phyloP scores from a whole-genome alignment of 2,797 vertebrate genomes.

The Limnodromus scolopaceus region DNA sequence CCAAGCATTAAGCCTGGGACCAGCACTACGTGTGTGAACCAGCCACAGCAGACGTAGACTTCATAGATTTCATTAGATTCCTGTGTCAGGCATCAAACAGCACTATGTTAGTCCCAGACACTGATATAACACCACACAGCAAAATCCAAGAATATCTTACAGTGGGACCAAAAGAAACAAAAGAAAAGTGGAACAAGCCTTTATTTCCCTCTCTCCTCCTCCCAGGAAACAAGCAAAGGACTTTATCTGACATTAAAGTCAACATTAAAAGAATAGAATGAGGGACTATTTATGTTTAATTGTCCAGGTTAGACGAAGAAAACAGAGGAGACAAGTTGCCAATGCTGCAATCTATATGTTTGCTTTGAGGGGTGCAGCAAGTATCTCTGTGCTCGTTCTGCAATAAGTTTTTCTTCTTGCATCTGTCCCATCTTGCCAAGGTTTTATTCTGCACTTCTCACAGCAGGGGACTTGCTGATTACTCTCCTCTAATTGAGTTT shows the following conservation, averaged over 20 bases:
- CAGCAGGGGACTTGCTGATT: background rate
- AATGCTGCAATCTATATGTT: background rate
- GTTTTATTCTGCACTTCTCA: background rate
- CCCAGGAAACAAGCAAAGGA: background rate
- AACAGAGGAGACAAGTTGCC: background rate
- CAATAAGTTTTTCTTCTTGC: background rate
- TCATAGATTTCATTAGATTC: background rate
- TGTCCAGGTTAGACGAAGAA: background rate
- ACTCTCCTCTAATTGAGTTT: constrained; percentile 19
- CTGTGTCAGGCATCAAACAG: background rate
- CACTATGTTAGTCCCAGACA: background rate
- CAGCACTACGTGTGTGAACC: background rate
- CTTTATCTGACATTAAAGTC: background rate
- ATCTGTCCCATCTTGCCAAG: background rate
- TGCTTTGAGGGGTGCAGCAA: background rate
- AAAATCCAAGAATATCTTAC: background rate
- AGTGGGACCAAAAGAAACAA: background rate
- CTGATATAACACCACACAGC: background rate
- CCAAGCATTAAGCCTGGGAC: background rate
- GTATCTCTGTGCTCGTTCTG: background rate
- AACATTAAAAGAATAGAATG: background rate
- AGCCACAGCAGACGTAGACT: background rate
- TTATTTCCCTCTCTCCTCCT: background rate
- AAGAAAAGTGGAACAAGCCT: background rate
- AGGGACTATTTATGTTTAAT: background rate